phyloP scores from a whole-genome alignment of 2,888 invertebrate genomes.

The Panorpa germanica region DNA sequence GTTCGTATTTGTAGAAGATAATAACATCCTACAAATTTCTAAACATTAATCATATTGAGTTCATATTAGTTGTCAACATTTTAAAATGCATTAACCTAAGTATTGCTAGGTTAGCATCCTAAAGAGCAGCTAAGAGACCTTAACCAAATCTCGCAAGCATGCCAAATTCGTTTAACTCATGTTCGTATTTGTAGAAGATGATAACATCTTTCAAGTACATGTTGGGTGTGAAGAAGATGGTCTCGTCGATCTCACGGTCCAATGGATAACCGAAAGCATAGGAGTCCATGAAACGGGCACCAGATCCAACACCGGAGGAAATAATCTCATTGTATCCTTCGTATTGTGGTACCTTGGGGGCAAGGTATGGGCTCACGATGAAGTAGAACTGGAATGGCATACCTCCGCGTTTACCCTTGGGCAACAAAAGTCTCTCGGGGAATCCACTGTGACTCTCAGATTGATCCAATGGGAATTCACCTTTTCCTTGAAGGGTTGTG shows the following conservation, averaged over 20 bases:
- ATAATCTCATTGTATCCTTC: conserved; percentile 28
- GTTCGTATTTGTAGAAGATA: too few species aligned
- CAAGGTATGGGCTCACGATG: conserved; percentile 35
- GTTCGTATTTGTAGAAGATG: conserved; percentile 38
- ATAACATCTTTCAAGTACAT: conserved; percentile 42
- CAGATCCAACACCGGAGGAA: conserved; percentile 31
- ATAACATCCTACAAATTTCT: too few species aligned
- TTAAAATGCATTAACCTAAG: too few species aligned
- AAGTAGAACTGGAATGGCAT: conserved; percentile 43
- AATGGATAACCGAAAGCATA: conserved; percentile 55
- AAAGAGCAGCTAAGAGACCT: too few species aligned
- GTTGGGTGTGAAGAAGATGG: conserved; percentile 43
- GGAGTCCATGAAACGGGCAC: conserved; percentile 33
- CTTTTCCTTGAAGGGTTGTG: conserved; percentile 28
- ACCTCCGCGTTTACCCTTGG: conserved; percentile 48
- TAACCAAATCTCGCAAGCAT: too few species aligned
- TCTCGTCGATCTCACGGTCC: conserved; percentile 40
- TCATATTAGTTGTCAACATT: too few species aligned
- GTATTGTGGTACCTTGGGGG: conserved; percentile 25
- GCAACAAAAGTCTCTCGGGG: conserved; percentile 50
- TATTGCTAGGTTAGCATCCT: too few species aligned
- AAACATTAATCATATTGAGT: too few species aligned
- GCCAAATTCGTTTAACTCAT: conserved; percentile 19
- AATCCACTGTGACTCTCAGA: conserved; percentile 42
- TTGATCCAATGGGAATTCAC: conserved; percentile 29